Conservation (phyloP, 92 coral and sea anemone species). For the Paragorgia papillata region DNA sequence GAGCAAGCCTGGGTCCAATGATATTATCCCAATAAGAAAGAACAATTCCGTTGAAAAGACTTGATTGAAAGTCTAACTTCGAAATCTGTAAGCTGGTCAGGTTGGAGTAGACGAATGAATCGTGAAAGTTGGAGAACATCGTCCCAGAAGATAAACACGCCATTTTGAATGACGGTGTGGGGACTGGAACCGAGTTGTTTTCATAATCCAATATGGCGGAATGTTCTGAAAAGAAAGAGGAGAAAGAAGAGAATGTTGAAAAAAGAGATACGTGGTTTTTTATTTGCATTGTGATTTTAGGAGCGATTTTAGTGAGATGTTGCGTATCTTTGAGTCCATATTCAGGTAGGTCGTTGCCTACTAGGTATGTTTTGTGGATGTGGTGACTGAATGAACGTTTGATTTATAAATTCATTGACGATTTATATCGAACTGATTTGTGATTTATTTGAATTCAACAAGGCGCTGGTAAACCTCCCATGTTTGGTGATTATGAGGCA, state of each 20-base stretch:
- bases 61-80: conserved; percentile 56
- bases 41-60: conserved; percentile 79
- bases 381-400: too few relatives aligned
- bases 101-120: conserved; percentile 31
- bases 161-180: conserved; percentile 34
- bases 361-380: background rate
- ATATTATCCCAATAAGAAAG: conserved; percentile 92
- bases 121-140: conserved; percentile 20
- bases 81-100: conserved; percentile 16
- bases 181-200: background rate
- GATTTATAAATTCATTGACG: too few relatives aligned
- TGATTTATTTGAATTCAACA: conserved; percentile 2
- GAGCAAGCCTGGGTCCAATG: conserved; percentile 83
- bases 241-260: background rate
- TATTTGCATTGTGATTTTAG: conserved; percentile 65
- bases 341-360: conserved; percentile 66
- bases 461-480: conserved; percentile 90
- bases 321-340: conserved; percentile 87
- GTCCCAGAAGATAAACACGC: conserved; percentile 33
- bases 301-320: conserved; percentile 78
- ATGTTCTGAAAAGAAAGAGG: conserved; percentile 37
- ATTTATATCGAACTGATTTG: too few relatives aligned
- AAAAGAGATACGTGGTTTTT: conserved; percentile 54
- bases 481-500: conserved; percentile 98
- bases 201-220: conserved; percentile 69